Evolutionary conservation across 92 coral and sea anemone genomes (phyloP), one percentile per base, ranked within the genome.

Genomic region (Ricordea florida): DNA sequence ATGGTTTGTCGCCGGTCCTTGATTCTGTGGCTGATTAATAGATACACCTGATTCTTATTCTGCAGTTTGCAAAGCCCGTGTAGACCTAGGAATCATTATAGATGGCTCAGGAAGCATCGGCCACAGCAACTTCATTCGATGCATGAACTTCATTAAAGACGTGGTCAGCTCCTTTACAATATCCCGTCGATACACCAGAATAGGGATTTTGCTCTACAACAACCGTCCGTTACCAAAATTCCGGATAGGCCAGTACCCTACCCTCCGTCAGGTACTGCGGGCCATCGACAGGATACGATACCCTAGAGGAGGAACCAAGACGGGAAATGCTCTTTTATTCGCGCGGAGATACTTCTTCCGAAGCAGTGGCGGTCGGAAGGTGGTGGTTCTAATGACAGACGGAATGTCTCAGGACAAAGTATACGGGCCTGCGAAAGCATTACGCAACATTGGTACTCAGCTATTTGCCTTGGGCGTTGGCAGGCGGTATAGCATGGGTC

Each of bases 31-130:
- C 0, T 27, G n/a, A 1, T 62, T 5, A 5, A 23, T 22, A 13
- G 2, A 30, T 0, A 4, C 23, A 15, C 31, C 10, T 70, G 27
- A 49, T 15, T 40, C 22, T 53, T 7, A 16, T 48, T 7, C 9
- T 61, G 4, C 74, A 87, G 92, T 81, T 13, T 87, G 92, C 67
- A 57, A 44, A 29, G 78, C 86, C 33, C 85, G 77, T 42, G 47
- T 91, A 16, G 97, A 91, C 52, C 85, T 91, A 40, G 97, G 90
- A 34, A 55, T 91, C 16, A 44, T 91, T 22, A 62, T 91, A 29
- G 97, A 91, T 53, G 90, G 97, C 10, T 87, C 97, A 10, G 93
- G 88, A 41, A 91, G 92, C 55, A 82, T 91, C 56, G 84, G 84
- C 7, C 60, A 47, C 15, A 68, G 73, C 27, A 87, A 87, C 64